These are phyloP conservation scores for Chesias legatella DNA, from an alignment of 2,888 invertebrate genomes.

Conservation along the genomic window DNA sequence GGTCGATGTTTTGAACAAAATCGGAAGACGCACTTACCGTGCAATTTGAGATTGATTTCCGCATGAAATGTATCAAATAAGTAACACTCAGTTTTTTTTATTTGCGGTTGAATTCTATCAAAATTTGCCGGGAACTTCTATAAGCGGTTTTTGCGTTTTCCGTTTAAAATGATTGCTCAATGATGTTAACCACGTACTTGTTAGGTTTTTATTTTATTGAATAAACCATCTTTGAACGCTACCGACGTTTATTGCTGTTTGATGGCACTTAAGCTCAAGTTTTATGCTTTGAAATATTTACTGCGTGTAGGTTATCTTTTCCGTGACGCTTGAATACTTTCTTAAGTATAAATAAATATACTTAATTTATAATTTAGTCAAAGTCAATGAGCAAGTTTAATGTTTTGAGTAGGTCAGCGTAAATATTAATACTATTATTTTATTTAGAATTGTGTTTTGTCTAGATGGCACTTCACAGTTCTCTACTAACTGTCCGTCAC, in stretches of 20 bases:
- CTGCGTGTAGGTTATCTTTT: slow-evolving; percentile 1
- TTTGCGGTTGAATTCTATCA: slow-evolving; percentile 43
- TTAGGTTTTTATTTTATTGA: slow-evolving; percentile 40
- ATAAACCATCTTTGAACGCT: slow-evolving; percentile 36
- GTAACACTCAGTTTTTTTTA: slow-evolving; percentile 49
- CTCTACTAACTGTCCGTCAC: slow-evolving; percentile 58
- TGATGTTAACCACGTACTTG: slow-evolving; percentile 43
- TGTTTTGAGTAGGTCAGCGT: no score
- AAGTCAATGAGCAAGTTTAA: no score
- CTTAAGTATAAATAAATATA: no score
- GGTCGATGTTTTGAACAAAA: slow-evolving; percentile 37
- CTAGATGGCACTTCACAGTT: slow-evolving; percentile 40
- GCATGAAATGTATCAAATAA: slow-evolving; percentile 68
- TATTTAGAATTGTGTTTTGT: no score
- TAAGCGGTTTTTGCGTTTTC: slow-evolving; percentile 31
- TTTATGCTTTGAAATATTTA: slow-evolving; percentile 13
- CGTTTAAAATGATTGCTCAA: slow-evolving; percentile 42
- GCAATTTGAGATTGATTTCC: slow-evolving; percentile 78
- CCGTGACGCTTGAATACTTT: slow-evolving; percentile 6
- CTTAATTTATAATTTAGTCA: no score
- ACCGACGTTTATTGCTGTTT: slow-evolving; percentile 34
- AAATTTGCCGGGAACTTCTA: slow-evolving; percentile 15
- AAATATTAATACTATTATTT: no score
- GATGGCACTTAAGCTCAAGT: slow-evolving; percentile 27
- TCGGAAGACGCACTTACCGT: slow-evolving; percentile 60